Conservation (phyloP, 2,888 invertebrate species). For the Volucella zonaria region DNA sequence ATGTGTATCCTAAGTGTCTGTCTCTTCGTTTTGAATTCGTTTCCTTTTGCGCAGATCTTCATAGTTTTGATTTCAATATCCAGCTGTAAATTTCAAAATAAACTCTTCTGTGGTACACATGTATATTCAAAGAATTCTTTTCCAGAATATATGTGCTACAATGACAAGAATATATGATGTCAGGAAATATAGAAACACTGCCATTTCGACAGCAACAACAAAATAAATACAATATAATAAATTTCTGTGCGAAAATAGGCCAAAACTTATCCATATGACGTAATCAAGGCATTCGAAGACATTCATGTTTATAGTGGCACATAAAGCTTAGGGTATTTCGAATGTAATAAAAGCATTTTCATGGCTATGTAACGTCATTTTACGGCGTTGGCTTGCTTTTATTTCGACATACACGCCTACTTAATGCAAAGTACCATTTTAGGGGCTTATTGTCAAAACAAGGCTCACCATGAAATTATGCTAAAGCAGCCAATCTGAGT, state of each 20-base stretch:
- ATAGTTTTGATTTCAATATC: too few relatives aligned
- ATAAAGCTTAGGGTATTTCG: constrained; percentile 55
- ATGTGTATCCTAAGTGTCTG: too few relatives aligned
- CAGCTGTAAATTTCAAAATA: too few relatives aligned
- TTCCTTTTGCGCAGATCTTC: too few relatives aligned
- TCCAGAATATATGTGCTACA: too few relatives aligned
- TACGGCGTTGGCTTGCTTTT: constrained; percentile 28
- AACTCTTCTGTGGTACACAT: too few relatives aligned
- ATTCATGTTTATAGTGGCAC: constrained; percentile 51
- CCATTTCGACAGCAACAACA: too few relatives aligned
- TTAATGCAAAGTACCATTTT: constrained; percentile 44
- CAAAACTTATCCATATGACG: constrained; percentile 34
- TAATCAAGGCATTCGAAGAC: constrained; percentile 45
- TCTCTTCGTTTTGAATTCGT: too few relatives aligned
- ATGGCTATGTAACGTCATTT: constrained; percentile 48
- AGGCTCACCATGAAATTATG: constrained; percentile 4
- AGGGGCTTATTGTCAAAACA: constrained; percentile 9
- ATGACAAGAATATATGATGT: too few relatives aligned
- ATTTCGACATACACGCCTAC: constrained; percentile 29
- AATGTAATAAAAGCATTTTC: constrained; percentile 59
- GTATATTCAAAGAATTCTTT: too few relatives aligned
- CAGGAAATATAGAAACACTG: too few relatives aligned
- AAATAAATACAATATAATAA: constrained; percentile 15
- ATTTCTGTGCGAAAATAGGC: constrained; percentile 19
- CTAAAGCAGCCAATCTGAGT: too few relatives aligned